phyloP scores from a whole-genome alignment of 1,140 invertebrate genomes.

The Zeugodacus cucurbitae region DNA sequence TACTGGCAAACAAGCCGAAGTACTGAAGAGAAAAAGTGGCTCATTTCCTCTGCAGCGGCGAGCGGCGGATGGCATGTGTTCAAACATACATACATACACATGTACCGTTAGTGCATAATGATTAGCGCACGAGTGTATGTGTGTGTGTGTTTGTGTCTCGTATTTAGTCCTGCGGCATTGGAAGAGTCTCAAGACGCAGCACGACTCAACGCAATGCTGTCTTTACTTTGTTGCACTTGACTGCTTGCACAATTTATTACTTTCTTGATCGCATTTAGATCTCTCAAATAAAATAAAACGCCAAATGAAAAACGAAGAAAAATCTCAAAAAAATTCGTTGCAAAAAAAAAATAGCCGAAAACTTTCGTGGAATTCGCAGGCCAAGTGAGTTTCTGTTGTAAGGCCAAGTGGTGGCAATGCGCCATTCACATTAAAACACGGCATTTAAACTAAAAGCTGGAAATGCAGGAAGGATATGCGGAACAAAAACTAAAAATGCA shows the following conservation, averaged over 20 bases:
- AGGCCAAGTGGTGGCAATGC: background rate
- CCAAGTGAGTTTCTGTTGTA: background rate
- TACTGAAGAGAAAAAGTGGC: background rate
- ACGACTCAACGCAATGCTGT: conserved; percentile 21
- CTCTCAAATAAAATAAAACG: conserved; percentile 34
- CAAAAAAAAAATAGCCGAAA: background rate
- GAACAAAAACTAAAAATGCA: background rate
- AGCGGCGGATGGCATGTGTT: too few relatives aligned
- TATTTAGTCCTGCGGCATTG: conserved; percentile 13
- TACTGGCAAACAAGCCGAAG: background rate
- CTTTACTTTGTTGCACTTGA: conserved; percentile 43
- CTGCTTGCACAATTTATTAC: conserved; percentile 46
- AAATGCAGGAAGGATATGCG: conserved; percentile 15
- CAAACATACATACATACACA: background rate
- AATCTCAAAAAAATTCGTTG: background rate
- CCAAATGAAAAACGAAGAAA: background rate
- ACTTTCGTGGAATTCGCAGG: background rate
- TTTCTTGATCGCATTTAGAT: conserved; percentile 46
- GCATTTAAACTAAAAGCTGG: conserved; percentile 23
- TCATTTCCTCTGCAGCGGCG: background rate
- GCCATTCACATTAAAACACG: background rate
- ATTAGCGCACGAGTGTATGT: background rate
- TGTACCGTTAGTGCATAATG: background rate
- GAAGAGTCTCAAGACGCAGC: conserved; percentile 19
- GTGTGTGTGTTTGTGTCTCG: background rate